A percentile compares a stretch with the other conserved stretches of the same genome.
Conservation (phyloP, 1,140 invertebrate species). For the Uloborus diversus region DNA sequence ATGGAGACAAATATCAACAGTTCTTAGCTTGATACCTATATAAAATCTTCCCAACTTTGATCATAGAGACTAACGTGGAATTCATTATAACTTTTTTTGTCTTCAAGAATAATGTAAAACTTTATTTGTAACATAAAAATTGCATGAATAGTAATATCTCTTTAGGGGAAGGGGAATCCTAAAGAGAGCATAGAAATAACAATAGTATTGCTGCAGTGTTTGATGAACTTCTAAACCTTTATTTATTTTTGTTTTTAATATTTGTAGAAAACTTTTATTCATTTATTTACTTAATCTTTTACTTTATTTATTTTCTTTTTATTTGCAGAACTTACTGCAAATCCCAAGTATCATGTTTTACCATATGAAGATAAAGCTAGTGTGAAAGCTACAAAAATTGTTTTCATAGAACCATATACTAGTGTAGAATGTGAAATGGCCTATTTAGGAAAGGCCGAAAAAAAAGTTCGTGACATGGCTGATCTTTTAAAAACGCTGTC, state of each 20-base stretch:
- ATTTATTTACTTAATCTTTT: background rate
- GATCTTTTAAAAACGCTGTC: background rate
- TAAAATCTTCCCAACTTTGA: no score
- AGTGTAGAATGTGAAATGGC: conserved; percentile 6
- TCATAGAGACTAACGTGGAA: no score
- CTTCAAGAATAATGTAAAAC: no score
- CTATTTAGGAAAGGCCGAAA: background rate
- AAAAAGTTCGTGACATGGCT: background rate
- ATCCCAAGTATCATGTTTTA: background rate
- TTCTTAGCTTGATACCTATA: no score
- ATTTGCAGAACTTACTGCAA: background rate
- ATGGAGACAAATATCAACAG: no score
- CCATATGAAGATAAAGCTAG: background rate
- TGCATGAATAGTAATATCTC: background rate
- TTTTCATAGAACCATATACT: background rate
- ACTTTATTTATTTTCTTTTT: no score
- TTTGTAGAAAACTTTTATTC: background rate
- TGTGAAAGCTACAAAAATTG: background rate
- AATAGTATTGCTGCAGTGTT: background rate
- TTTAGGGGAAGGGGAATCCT: background rate
- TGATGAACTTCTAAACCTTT: no score
- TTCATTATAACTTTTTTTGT: no score
- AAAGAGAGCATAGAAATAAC: background rate
- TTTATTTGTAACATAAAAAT: no score
- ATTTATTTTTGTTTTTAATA: background rate